These are phyloP conservation scores for Melitaea cinxia DNA, from an alignment of 1,140 invertebrate genomes.

Conservation along the genomic window DNA sequence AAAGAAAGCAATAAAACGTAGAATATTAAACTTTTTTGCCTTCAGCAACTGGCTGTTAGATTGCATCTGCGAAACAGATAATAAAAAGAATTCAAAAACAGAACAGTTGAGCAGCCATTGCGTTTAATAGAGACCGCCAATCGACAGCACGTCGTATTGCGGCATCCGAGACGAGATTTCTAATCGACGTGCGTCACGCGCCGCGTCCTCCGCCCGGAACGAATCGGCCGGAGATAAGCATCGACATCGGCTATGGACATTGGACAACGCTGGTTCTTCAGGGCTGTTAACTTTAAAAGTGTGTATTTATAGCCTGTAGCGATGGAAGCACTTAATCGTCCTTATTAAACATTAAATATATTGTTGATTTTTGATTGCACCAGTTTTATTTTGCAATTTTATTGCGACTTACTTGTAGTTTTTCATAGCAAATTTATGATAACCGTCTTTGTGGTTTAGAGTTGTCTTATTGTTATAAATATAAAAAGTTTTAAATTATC, in stretches of 20 bases:
- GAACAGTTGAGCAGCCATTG: slow-evolving; percentile 33
- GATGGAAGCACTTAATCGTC: neutral
- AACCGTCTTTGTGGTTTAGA: too few relatives aligned
- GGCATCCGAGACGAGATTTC: slow-evolving; percentile 69
- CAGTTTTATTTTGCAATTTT: too few relatives aligned
- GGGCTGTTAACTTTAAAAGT: slow-evolving; percentile 39
- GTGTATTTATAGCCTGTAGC: slow-evolving; percentile 5
- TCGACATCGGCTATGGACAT: slow-evolving; percentile 47
- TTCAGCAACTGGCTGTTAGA: slow-evolving; percentile 31
- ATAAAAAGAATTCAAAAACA: slow-evolving; percentile 40
- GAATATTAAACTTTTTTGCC: too few relatives aligned
- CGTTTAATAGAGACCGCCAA: slow-evolving; percentile 54
- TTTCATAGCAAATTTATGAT: too few relatives aligned
- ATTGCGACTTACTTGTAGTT: too few relatives aligned
- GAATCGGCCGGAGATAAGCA: slow-evolving; percentile 70
- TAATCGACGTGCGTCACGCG: slow-evolving; percentile 70
- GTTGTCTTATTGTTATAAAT: too few relatives aligned
- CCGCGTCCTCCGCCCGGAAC: slow-evolving; percentile 60
- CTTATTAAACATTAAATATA: neutral
- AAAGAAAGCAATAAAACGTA: too few relatives aligned
- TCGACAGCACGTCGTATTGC: slow-evolving; percentile 52
- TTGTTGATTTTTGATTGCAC: too few relatives aligned
- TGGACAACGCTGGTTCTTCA: slow-evolving; percentile 46
- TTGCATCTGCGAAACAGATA: slow-evolving; percentile 37
- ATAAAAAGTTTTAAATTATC: too few relatives aligned